These are phyloP conservation scores for Dryococelus australis DNA, from an alignment of 2,888 invertebrate genomes.

Conservation along the genomic window DNA sequence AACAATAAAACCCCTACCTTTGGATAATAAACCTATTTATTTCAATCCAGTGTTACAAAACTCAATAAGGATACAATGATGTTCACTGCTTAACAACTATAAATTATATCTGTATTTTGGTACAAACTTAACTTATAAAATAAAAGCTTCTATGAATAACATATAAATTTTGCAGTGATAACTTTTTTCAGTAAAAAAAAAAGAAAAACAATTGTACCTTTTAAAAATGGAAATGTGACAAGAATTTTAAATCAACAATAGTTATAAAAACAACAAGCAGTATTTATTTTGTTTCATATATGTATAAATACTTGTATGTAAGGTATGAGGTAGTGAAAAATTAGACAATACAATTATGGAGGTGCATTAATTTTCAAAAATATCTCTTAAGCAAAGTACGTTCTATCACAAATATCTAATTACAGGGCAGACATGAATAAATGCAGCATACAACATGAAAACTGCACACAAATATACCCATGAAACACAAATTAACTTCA, in stretches of 20 bases:
- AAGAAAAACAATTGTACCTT: not conserved
- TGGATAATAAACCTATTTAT: constrained; percentile 5
- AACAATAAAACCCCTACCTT: not conserved
- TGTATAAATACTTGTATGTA: constrained; percentile 18
- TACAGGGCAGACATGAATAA: not conserved
- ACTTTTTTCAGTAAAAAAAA: not conserved
- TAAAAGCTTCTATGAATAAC: not conserved
- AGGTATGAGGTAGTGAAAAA: constrained; percentile 28
- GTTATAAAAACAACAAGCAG: not conserved
- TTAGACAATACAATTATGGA: constrained; percentile 9
- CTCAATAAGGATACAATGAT: constrained; percentile 6
- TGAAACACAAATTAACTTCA: constrained; percentile 23
- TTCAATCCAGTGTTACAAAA: constrained; percentile 16
- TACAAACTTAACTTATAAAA: not conserved
- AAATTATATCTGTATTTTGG: not conserved
- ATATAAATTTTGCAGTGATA: not conserved
- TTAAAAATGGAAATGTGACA: not conserved
- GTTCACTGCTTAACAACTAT: constrained; percentile 16
- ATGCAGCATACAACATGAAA: constrained; percentile 23
- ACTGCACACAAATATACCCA: constrained; percentile 12
- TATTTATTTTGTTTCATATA: constrained; percentile 21
- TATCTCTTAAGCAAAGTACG: not conserved
- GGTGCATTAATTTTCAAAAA: constrained; percentile 22
- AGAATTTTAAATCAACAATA: not conserved
- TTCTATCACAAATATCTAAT: constrained; percentile 7